Evolutionary conservation across 2,113 vertebrate species (phyloP).

Genomic region (Callospermophilus lateralis): DNA sequence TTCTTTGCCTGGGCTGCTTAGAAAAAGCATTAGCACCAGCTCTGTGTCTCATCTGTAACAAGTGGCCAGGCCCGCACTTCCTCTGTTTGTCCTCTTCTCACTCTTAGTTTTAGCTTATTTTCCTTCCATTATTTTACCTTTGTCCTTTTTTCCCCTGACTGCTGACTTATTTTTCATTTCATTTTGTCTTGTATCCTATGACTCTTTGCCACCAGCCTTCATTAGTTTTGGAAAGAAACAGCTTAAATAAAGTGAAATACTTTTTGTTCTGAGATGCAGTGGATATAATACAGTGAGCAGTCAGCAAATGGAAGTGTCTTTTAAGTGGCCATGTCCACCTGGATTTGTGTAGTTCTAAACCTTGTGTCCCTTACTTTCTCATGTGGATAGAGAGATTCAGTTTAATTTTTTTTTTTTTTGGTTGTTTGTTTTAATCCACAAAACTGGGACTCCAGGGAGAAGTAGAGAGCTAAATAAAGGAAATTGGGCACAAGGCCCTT

Average conservation of each 20-base stretch:
- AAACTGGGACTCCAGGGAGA: background rate
- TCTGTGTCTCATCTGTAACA: background rate
- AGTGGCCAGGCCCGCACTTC: background rate
- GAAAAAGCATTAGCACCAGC: background rate
- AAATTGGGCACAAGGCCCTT: background rate
- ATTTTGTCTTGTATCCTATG: background rate
- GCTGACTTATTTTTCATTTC: background rate
- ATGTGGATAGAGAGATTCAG: background rate
- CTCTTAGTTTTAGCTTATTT: background rate
- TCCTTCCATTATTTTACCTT: background rate
- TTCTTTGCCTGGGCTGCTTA: background rate
- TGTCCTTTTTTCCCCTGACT: background rate
- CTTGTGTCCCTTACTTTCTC: background rate
- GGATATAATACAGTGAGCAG: background rate
- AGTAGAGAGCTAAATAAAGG: background rate
- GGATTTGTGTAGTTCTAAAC: background rate
- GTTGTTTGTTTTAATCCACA: background rate
- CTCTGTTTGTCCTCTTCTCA: background rate
- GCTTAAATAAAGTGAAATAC: slow-evolving; percentile 36
- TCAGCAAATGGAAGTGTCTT: background rate
- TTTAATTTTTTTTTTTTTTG: background rate
- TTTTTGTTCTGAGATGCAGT: background rate
- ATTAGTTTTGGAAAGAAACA: slow-evolving; percentile 17
- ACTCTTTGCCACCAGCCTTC: background rate
- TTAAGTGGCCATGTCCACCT: background rate